These are phyloP conservation scores for Heliconius charithonia DNA, from an alignment of 2,888 invertebrate genomes.

Conservation along the genomic window DNA sequence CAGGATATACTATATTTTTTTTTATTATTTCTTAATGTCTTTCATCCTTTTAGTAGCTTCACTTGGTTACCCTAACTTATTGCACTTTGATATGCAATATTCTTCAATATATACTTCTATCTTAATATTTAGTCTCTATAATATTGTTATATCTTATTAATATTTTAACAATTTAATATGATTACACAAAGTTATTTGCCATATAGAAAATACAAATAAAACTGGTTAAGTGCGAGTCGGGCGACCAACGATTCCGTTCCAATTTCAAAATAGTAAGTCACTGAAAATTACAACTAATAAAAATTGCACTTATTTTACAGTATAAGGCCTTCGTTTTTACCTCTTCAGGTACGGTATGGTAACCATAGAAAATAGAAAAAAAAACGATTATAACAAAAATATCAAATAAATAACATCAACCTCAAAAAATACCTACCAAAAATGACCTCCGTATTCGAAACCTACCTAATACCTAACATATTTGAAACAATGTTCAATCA, in stretches of 20 bases:
- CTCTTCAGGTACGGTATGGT: too few relatives aligned
- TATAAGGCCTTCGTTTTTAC: too few relatives aligned
- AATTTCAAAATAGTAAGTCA: too few relatives aligned
- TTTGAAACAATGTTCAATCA: slow-evolving; percentile 14
- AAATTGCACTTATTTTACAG: too few relatives aligned
- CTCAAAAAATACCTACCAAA: neutral
- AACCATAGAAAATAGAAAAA: too few relatives aligned
- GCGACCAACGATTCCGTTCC: too few relatives aligned
- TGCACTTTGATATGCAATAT: neutral
- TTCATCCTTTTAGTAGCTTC: neutral
- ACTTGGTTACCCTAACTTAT: neutral
- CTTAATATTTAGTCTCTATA: neutral
- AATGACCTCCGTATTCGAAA: neutral
- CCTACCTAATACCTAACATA: neutral
- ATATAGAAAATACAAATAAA: too few relatives aligned
- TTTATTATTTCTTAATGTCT: neutral
- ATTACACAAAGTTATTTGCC: neutral
- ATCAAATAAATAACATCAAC: too few relatives aligned
- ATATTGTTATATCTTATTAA: too few relatives aligned
- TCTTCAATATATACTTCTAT: neutral
- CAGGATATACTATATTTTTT: neutral
- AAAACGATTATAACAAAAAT: too few relatives aligned
- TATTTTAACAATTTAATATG: neutral
- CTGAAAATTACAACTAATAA: too few relatives aligned
- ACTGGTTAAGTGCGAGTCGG: too few relatives aligned